Percentiles rank a stretch among this genome's conserved stretches.
phyloP scores from a whole-genome alignment of 2,888 invertebrate genomes.

The Epirrhoe tristata region DNA sequence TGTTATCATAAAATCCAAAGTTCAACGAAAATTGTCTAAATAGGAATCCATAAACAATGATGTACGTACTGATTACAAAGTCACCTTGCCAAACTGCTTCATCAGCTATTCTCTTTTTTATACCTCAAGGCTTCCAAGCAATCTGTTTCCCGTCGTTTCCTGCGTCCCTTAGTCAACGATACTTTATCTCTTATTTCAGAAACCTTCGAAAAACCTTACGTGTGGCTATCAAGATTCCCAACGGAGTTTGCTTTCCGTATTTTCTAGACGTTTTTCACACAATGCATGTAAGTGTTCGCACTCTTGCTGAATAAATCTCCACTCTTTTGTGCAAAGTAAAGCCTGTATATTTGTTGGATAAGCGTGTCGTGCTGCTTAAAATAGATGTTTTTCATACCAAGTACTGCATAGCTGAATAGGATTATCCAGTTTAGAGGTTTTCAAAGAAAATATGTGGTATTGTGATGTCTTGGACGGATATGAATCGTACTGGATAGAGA shows the following conservation, averaged over 20 bases:
- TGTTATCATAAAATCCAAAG: too few relatives aligned
- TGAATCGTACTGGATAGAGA: background rate
- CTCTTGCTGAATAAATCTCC: conserved; percentile 29
- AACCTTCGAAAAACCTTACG: conserved; percentile 39
- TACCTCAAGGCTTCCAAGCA: conserved; percentile 36
- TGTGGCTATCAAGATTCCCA: conserved; percentile 36
- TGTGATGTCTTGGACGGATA: background rate
- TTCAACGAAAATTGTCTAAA: too few relatives aligned
- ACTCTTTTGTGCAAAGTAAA: conserved; percentile 24
- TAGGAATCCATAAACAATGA: background rate
- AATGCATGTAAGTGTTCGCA: conserved; percentile 32
- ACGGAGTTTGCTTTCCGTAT: conserved; percentile 29
- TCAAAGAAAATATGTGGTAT: background rate
- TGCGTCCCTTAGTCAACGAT: conserved; percentile 44
- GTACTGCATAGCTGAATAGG: background rate
- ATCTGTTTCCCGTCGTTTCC: conserved; percentile 42
- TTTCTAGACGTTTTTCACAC: conserved; percentile 36
- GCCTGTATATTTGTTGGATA: conserved; percentile 16
- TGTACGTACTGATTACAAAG: background rate
- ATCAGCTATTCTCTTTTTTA: conserved; percentile 27
- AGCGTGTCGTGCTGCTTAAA: conserved; percentile 20
- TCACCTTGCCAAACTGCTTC: conserved; percentile 6
- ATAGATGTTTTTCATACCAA: conserved; percentile 15
- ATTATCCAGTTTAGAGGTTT: background rate
- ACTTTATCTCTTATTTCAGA: conserved; percentile 44